These are phyloP conservation scores for Tursiops truncatus DNA, from an alignment of 2,113 vertebrate genomes.

Conservation along the genomic window DNA sequence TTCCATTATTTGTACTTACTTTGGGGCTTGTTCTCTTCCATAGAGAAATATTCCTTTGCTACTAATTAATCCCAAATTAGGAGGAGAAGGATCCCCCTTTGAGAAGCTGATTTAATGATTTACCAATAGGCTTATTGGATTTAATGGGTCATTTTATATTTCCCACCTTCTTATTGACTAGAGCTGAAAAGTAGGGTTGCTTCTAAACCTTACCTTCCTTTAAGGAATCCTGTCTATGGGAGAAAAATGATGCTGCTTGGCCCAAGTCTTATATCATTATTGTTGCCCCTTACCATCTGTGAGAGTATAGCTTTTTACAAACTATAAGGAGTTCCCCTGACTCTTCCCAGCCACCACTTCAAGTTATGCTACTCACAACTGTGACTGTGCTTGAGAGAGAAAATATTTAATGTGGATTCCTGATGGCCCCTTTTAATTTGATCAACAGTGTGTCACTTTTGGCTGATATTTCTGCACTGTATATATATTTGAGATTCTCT, in stretches of 20 bases:
- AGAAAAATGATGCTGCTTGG: not conserved
- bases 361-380: not conserved
- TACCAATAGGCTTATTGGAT: not conserved
- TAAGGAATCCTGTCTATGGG: not conserved
- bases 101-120: not conserved
- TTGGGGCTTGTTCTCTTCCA: not conserved
- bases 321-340: not conserved
- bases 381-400: not conserved
- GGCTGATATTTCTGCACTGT: not conserved
- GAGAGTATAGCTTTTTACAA: not conserved
- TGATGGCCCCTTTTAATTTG: not conserved
- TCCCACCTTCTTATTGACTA: not conserved
- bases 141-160: not conserved
- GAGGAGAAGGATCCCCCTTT: not conserved
- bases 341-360: not conserved
- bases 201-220: not conserved
- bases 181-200: not conserved
- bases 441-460: not conserved
- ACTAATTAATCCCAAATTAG: not conserved
- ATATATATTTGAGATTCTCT: not conserved
- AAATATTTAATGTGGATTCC: not conserved
- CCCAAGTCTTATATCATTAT: not conserved
- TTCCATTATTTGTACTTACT: not conserved
- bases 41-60: not conserved
- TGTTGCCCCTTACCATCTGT: not conserved